phyloP scores from a whole-genome alignment of 2,888 invertebrate genomes.

The Mythimna impura region DNA sequence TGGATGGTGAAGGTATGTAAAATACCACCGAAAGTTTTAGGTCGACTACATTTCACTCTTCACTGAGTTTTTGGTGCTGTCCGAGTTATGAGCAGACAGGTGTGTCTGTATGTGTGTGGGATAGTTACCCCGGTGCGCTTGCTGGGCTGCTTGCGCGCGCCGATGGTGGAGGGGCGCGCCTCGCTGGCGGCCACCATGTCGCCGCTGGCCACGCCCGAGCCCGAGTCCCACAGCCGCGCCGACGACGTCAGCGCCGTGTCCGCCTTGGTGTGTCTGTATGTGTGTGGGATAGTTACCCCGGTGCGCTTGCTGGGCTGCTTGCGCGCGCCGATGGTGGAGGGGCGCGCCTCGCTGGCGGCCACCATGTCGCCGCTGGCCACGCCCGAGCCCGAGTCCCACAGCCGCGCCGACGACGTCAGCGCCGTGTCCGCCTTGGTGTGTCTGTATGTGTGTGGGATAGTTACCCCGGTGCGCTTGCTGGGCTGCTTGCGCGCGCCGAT shows the following conservation, averaged over 20 bases:
- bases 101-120: background rate
- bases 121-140: slow-evolving; percentile 28
- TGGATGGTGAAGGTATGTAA: background rate
- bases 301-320: slow-evolving; percentile 35
- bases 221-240: slow-evolving; percentile 84
- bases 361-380: slow-evolving; percentile 55
- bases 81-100: too few relatives aligned
- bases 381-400: slow-evolving; percentile 78
- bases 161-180: slow-evolving; percentile 58
- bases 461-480: slow-evolving; percentile 32
- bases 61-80: background rate
- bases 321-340: slow-evolving; percentile 60
- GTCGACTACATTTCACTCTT: background rate
- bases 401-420: slow-evolving; percentile 82
- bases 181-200: slow-evolving; percentile 51
- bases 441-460: background rate
- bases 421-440: slow-evolving; percentile 61
- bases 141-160: slow-evolving; percentile 53
- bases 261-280: slow-evolving; percentile 29
- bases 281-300: slow-evolving; percentile 13
- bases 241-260: slow-evolving; percentile 77
- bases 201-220: slow-evolving; percentile 57
- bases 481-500: slow-evolving; percentile 56
- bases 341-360: slow-evolving; percentile 58
- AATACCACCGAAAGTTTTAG: background rate